Evolutionary conservation across 2,888 invertebrate species (phyloP), one percentile per base, ranked within the genome.

Genomic region (Cynaeus angustus): DNA sequence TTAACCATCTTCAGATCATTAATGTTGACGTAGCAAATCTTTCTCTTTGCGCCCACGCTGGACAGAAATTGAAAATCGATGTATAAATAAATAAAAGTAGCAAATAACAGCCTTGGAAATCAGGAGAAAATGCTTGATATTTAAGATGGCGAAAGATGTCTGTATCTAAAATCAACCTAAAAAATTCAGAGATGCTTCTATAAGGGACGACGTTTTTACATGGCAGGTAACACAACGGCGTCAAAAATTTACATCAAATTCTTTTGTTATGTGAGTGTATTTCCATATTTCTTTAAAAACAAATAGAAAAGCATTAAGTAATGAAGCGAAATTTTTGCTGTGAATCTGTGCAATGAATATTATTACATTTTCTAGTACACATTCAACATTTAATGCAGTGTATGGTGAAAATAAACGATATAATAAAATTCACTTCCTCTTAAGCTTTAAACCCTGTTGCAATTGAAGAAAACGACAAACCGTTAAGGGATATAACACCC

Each of bases 401-500:
- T 21, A 21, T 21, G 21, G 21, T 21, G 21, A 1, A 21, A 21
- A 21, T 21, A 21, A 21, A 21, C 21, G 21, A 4, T 21, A 21
- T 3, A n/a, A 45, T 14, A 45, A 48, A 9, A 21, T 16, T 26
- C 12, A 21, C 13, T 14, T 43, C 13, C 14, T 6, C 21, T 21
- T 21, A 48, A 14, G 48, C 9, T 48, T n/a, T n/a, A 14, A 14
- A 50, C 46, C 16, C 16, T 53, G 38, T 10, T 50, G 62, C 46
- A 61, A 50, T 48, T 21, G 43, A 43, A 55, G 55, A 30, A 53
- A 65, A 28, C 45, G 58, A 26, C 43, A 26, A 62, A 61, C 50
- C 48, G n/a, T 48, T 38, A 53, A 38, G 21, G 46, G 38, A 52
- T 52, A 37, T 53, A 45, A 45, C 10, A 26, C 38, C 38, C 9